Evolutionary conservation across 2,888 invertebrate genomes (phyloP).

Genomic region (Trissolcus brochymenae): DNA sequence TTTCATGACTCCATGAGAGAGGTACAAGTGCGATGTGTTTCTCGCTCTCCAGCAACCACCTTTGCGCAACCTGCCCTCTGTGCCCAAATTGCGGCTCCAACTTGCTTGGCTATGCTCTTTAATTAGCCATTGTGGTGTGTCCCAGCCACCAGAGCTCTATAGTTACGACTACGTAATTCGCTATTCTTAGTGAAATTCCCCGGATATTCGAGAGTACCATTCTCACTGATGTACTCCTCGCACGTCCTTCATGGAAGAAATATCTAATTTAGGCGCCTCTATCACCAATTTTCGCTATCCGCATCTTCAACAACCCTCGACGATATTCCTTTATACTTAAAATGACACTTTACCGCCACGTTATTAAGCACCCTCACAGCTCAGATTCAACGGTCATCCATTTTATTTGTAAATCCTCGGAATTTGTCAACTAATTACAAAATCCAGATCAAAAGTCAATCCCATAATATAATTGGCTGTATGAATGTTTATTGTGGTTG

Average conservation of each 20-base stretch:
- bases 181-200: conserved; percentile 61
- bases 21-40: conserved; percentile 28
- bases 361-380: conserved; percentile 23
- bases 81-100: conserved; percentile 43
- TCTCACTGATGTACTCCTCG: conserved; percentile 41
- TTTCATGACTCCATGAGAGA: conserved; percentile 20
- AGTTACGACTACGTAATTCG: conserved; percentile 61
- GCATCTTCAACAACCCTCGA: conserved; percentile 23
- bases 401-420: too few relatives aligned
- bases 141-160: conserved; percentile 54
- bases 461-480: too few relatives aligned
- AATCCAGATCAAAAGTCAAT: too few relatives aligned
- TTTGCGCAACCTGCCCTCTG: conserved; percentile 32
- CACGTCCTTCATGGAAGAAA: conserved; percentile 34
- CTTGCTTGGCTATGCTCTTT: conserved; percentile 63
- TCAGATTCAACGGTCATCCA: background rate
- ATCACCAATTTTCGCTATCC: conserved; percentile 34
- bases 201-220: conserved; percentile 36
- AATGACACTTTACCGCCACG: conserved; percentile 32
- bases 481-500: too few relatives aligned
- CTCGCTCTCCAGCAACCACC: conserved; percentile 26
- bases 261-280: conserved; percentile 41
- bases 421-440: too few relatives aligned
- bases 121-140: conserved; percentile 64
- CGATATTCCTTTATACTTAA: conserved; percentile 39